Evolutionary conservation across 2,888 invertebrate species (phyloP).

Genomic region (Sarcophaga variegata): DNA sequence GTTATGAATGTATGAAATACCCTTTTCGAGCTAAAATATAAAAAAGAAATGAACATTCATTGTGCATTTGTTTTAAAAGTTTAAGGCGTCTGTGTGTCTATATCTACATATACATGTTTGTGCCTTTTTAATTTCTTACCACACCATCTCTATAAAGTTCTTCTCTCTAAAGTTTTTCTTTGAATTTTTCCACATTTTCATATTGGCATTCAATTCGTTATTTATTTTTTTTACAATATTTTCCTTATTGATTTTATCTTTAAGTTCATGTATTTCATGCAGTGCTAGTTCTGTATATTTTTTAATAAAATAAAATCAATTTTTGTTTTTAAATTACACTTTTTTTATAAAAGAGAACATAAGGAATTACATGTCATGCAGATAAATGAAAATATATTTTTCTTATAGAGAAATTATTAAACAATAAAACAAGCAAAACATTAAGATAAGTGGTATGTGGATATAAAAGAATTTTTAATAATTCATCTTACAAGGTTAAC

Average conservation of each 20-base stretch:
- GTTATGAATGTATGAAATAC: slow-evolving; percentile 19
- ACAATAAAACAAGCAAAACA: slow-evolving; percentile 1
- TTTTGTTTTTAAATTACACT: slow-evolving; percentile 33
- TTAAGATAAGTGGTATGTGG: slow-evolving; percentile 13
- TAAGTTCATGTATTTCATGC: slow-evolving; percentile 26
- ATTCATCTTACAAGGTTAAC: slow-evolving; percentile 43
- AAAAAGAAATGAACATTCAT: not conserved
- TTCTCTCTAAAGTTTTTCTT: not conserved
- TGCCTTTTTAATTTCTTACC: slow-evolving; percentile 31
- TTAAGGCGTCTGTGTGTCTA: slow-evolving; percentile 46
- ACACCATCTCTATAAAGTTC: not conserved
- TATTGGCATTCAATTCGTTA: slow-evolving; percentile 12
- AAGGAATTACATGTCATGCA: slow-evolving; percentile 24
- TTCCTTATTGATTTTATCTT: slow-evolving; percentile 52
- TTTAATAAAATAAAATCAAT: slow-evolving; percentile 38
- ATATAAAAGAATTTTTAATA: slow-evolving; percentile 11
- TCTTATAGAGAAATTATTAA: slow-evolving; percentile 11
- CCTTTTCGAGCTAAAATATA: slow-evolving; percentile 1
- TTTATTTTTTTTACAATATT: slow-evolving; percentile 6
- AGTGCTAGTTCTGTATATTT: slow-evolving; percentile 18
- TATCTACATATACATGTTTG: slow-evolving; percentile 16
- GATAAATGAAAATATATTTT: slow-evolving; percentile 17
- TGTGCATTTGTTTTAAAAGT: slow-evolving; percentile 22
- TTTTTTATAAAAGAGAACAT: not conserved
- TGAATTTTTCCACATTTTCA: slow-evolving; percentile 11